A percentile compares a stretch with the other conserved stretches of the same genome.
Conservation (phyloP, 2,888 invertebrate species). For the Acrobeloides nanus region DNA sequence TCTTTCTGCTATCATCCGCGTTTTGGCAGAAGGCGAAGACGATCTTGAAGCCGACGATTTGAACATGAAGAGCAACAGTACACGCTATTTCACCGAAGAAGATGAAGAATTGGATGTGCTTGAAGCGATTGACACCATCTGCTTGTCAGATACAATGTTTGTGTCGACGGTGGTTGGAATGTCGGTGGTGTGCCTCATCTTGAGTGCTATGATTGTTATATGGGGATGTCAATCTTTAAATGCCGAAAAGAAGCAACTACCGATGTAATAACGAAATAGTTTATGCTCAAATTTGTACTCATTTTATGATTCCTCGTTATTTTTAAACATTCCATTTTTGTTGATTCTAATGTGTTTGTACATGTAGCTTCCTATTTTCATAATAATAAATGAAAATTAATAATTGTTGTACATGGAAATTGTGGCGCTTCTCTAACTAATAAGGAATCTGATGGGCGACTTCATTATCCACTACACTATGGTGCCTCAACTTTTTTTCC, state of each 20-base stretch:
- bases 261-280: slow-evolving; percentile 6
- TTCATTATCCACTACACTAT: too few relatives aligned
- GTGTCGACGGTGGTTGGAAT: slow-evolving; percentile 50
- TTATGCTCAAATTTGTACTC: too few relatives aligned
- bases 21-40: slow-evolving; percentile 52
- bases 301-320: too few relatives aligned
- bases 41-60: slow-evolving; percentile 34
- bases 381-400: too few relatives aligned
- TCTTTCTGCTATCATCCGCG: slow-evolving; percentile 52
- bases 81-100: not conserved
- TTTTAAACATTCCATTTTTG: too few relatives aligned
- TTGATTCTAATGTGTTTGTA: too few relatives aligned
- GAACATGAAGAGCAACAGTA: slow-evolving; percentile 19
- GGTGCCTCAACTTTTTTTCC: too few relatives aligned
- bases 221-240: slow-evolving; percentile 47
- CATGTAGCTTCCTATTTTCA: too few relatives aligned
- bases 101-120: too few relatives aligned
- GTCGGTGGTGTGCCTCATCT: slow-evolving; percentile 49
- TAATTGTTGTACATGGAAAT: too few relatives aligned
- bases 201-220: slow-evolving; percentile 50
- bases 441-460: too few relatives aligned
- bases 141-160: slow-evolving; percentile 50
- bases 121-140: slow-evolving; percentile 34
- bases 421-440: too few relatives aligned
- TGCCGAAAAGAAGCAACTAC: slow-evolving; percentile 11